Evolutionary conservation across 2,113 vertebrate species (phyloP), one percentile per base, ranked within the genome.

Genomic region (Oceanites oceanicus): DNA sequence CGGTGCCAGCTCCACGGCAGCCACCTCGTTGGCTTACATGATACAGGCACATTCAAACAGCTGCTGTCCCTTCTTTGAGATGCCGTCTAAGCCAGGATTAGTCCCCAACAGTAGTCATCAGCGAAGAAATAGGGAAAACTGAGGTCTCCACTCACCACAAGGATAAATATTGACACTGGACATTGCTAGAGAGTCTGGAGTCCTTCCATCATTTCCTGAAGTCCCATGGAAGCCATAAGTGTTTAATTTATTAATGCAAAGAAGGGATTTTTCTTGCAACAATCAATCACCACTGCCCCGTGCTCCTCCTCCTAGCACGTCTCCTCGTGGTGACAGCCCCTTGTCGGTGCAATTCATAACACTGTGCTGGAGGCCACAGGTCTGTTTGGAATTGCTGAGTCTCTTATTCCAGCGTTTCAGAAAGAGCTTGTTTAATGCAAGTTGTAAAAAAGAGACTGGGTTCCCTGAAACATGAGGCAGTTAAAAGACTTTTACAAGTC

Each of bases 261-360:
- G n/a, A 71, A 67, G 49, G 63, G 52, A 29, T 42, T 78, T 75
- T 30, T 85, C 70, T 94, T 94, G 63, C 53, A 70, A 13, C 63
- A 38, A 9, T 63, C 26, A 0, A 13, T 29, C 0, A 0, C n/a
- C 55, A 29, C 2, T 55, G 25, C 8, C 70, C 11, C 0, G 0
- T 16, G 91, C 25, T 88, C 17, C 47, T 88, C 77, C 55, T 68
- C 79, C 66, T 11, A 9, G 70, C 70, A 8, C 0, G 6, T 63
- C 32, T 82, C 52, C 58, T 86, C 1, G 3, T 65, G 73, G 36
- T 42, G 74, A 65, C 44, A 22, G 10, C 30, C 19, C 32, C 36
- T 34, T 21, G 23, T 40, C 4, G 4, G 59, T 45, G 55, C 59
- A 27, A 70, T 70, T 55, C 42, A 7, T 20, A 45, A 34, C 3